phyloP scores from a whole-genome alignment of 1,140 invertebrate species.

The Triops longicaudatus region DNA sequence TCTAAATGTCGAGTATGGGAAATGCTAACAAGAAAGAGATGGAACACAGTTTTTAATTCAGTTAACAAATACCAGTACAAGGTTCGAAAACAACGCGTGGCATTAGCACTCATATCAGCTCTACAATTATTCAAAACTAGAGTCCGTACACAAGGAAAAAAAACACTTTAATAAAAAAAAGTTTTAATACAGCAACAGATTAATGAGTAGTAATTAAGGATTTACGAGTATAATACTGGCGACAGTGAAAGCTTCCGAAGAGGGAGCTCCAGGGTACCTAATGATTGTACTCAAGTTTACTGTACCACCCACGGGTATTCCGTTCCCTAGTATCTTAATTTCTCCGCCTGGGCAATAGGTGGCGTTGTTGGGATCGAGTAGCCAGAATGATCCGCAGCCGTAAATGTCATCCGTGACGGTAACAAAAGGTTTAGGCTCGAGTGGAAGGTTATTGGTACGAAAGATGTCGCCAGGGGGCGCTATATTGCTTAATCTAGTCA shows the following conservation, averaged over 20 bases:
- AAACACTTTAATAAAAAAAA: no score
- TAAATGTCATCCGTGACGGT: neutral
- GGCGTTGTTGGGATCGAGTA: neutral
- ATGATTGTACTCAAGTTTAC: neutral
- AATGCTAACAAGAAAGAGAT: no score
- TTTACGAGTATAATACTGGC: neutral
- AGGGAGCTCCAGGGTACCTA: neutral
- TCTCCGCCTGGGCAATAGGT: neutral
- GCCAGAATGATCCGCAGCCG: neutral
- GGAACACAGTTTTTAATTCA: no score
- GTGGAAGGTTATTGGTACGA: neutral
- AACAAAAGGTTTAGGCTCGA: neutral
- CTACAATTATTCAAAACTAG: no score
- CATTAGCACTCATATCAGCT: no score
- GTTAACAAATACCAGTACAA: no score
- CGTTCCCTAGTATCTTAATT: neutral
- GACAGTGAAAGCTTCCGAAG: neutral
- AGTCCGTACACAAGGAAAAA: no score
- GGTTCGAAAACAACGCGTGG: no score
- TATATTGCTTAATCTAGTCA: neutral
- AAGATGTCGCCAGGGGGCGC: neutral
- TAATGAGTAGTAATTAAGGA: neutral
- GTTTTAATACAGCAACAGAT: no score
- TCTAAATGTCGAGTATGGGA: no score
- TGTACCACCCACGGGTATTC: neutral